phyloP scores from a whole-genome alignment of 2,797 vertebrate genomes.

The Moxostoma hubbsi region DNA sequence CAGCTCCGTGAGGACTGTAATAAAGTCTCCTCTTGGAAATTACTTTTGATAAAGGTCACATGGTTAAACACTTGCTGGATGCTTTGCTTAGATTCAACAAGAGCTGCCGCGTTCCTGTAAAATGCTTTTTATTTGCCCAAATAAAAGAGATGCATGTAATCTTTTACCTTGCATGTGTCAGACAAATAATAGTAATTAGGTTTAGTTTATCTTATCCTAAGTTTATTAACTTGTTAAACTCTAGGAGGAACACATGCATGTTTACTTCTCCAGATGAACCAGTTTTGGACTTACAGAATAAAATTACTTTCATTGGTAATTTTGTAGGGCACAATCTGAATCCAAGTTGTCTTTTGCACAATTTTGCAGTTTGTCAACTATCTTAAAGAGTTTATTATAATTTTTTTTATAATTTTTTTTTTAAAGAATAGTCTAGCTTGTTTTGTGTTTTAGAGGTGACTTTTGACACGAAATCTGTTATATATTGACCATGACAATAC shows the following conservation, averaged over 20 bases:
- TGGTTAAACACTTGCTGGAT: conserved; percentile 68
- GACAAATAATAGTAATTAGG: not conserved
- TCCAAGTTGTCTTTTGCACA: too few relatives aligned
- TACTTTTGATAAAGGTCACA: conserved; percentile 72
- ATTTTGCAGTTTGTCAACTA: too few relatives aligned
- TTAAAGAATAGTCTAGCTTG: too few relatives aligned
- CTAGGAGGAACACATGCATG: not conserved
- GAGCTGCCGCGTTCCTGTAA: conserved; percentile 15
- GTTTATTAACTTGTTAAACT: not conserved
- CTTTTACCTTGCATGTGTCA: not conserved
- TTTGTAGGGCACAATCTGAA: too few relatives aligned
- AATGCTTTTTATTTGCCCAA: conserved; percentile 4
- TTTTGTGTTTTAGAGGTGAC: too few relatives aligned
- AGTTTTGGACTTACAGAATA: too few relatives aligned
- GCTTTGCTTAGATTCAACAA: conserved; percentile 59
- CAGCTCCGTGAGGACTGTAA: conserved; percentile 54
- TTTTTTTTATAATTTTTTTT: too few relatives aligned
- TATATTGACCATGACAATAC: too few relatives aligned
- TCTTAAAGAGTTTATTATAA: too few relatives aligned
- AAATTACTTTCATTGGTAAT: too few relatives aligned
- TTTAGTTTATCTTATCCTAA: not conserved
- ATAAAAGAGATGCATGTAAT: not conserved
- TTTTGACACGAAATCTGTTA: too few relatives aligned
- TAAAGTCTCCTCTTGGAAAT: conserved; percentile 67
- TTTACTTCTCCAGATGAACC: too few relatives aligned